Base-by-base conservation (phyloP, 2,888 invertebrate genomes). In the Sminthurinus aureus region DNA sequence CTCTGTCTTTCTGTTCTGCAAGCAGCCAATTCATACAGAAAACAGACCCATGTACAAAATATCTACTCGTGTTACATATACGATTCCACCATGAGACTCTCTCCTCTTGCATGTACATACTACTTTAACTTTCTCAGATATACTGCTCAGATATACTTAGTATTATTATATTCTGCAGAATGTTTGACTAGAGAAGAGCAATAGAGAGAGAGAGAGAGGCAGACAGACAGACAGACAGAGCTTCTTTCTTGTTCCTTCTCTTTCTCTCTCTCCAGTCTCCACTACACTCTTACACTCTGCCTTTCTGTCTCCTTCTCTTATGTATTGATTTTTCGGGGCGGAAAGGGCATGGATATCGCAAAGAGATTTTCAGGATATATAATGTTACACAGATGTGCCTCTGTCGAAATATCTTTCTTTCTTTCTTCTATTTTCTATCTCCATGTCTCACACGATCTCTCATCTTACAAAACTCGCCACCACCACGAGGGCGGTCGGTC, bases 301-400 rank as follows among this genome's bases (percentile, higher is more conserved):
- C 38, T 38, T 38, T 38, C 38, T 38, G 6, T 38, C 38, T 38
- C 69, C 58, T 26, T 51, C 69, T 74, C 73, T 38, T 74, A 85
- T 84, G 84, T 87, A 87, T 86, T 84, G 87, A 86, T 87, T 87
- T 86, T 87, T 84, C 83, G 66, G 82, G 84, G 85, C 83, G 84
- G 84, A 20, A 85, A 85, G 85, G 85, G 85, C 85, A 85, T 85
- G 81, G 71, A 73, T 84, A 85, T 85, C 83, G 81, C 84, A 84
- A 80, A 85, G 85, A 86, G 85, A 86, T 85, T 85, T 85, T 79
- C 85, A 85, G 84, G 85, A 85, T 85, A 84, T 85, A 80, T 84
- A 85, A 85, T 83, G 80, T 83, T 82, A 84, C 87, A 87, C 87
- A 87, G 87, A 85, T 87, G 87, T 87, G 85, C 83, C 84, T 82